phyloP scores from a whole-genome alignment of 2,888 invertebrate species.

The Caenorhabditis zanzibari region DNA sequence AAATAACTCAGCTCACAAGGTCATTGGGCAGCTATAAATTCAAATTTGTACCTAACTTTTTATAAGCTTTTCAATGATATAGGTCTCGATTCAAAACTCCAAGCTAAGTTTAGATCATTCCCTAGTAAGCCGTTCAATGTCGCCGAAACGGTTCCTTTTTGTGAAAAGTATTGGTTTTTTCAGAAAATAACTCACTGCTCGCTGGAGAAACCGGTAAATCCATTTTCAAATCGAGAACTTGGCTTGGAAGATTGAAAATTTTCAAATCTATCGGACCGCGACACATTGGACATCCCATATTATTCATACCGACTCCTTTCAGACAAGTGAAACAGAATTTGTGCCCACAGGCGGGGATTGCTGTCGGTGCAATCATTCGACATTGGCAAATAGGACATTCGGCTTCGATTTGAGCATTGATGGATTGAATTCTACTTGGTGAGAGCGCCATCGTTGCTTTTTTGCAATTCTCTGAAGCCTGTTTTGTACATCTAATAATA shows the following conservation, averaged over 20 bases:
- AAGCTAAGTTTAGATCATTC: no score
- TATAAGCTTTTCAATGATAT: no score
- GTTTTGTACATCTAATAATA: no score
- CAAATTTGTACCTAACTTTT: no score
- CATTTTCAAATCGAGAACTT: conserved; percentile 25
- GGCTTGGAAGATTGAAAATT: conserved; percentile 18
- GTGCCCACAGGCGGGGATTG: conserved; percentile 20
- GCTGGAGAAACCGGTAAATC: neutral
- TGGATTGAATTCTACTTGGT: neutral
- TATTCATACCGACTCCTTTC: conserved; percentile 26
- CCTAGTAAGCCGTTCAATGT: no score
- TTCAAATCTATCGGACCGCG: conserved; percentile 5
- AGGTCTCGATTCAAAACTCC: no score
- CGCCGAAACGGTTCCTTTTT: no score
- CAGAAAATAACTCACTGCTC: neutral
- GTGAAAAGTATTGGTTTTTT: no score
- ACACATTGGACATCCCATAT: conserved; percentile 27
- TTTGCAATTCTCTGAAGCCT: neutral
- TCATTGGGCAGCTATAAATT: no score
- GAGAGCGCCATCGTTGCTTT: conserved; percentile 4
- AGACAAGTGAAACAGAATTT: conserved; percentile 22
- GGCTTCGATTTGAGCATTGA: conserved; percentile 11
- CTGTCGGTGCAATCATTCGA: conserved; percentile 8
- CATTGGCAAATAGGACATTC: conserved; percentile 28
- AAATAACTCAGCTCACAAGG: no score